A percentile compares a stretch with the other conserved stretches of the same genome.
phyloP scores from a whole-genome alignment of 2,888 invertebrate genomes.

The Drosophila affinis region DNA sequence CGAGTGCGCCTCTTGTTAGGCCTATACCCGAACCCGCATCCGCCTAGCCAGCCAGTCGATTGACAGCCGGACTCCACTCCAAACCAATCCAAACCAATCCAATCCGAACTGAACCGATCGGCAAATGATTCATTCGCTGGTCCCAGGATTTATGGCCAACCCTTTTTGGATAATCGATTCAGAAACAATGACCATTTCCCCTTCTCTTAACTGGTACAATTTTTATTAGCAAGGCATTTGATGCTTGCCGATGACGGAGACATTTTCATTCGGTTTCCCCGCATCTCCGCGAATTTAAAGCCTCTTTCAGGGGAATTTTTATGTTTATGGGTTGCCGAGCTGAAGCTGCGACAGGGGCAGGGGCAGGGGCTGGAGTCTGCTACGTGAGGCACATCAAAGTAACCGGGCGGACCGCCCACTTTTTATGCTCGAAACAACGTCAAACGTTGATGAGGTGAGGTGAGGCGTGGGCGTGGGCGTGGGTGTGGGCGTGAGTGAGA shows the following conservation, averaged over 20 bases:
- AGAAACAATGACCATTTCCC: conserved; percentile 36
- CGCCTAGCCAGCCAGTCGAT: not conserved
- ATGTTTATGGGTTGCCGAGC: conserved; percentile 46
- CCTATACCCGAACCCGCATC: not conserved
- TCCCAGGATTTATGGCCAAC: conserved; percentile 31
- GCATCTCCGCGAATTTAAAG: conserved; percentile 35
- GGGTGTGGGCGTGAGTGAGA: conserved; percentile 7
- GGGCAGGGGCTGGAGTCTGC: conserved; percentile 14
- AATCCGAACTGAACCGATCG: too few relatives aligned
- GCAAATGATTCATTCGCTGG: conserved; percentile 30
- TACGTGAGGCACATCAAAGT: conserved; percentile 77
- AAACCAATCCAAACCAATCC: not conserved
- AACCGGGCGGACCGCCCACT: conserved; percentile 58
- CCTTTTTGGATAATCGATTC: conserved; percentile 42
- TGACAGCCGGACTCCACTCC: not conserved
- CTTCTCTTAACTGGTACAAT: conserved; percentile 17
- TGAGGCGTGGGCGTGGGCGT: conserved; percentile 4
- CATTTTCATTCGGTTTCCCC: conserved; percentile 10
- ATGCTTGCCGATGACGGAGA: not conserved
- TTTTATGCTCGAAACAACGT: conserved; percentile 58
- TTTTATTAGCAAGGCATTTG: conserved; percentile 30
- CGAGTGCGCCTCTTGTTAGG: not conserved
- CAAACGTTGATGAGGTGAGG: conserved; percentile 35
- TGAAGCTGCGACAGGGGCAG: not conserved
- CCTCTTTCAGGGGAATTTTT: conserved; percentile 39